These are phyloP conservation scores for Platysternon megacephalum DNA, from an alignment of 2,113 vertebrate genomes.

Conservation along the genomic window DNA sequence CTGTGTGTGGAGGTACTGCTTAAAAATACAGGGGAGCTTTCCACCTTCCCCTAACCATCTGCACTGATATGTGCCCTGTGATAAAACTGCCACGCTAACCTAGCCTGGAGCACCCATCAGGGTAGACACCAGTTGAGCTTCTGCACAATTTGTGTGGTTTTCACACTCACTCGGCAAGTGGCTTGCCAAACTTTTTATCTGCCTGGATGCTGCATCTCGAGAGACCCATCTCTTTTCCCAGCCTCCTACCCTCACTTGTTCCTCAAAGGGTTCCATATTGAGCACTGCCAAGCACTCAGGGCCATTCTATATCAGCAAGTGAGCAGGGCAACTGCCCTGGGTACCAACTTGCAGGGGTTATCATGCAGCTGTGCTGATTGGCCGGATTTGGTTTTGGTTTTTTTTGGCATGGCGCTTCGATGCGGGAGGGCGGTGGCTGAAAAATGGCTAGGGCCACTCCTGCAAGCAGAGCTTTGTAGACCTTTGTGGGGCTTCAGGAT, in stretches of 20 bases:
- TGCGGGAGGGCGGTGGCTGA: background rate
- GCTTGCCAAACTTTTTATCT: background rate
- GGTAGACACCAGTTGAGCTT: background rate
- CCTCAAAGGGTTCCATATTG: background rate
- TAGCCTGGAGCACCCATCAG: background rate
- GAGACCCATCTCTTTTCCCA: background rate
- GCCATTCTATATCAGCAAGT: background rate
- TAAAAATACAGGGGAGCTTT: background rate
- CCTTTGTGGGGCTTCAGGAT: background rate
- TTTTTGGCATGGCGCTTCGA: background rate
- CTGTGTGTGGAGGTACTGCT: background rate
- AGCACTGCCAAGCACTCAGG: background rate
- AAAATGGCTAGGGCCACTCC: background rate
- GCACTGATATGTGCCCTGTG: background rate
- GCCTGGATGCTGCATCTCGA: background rate
- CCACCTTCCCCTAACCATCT: background rate
- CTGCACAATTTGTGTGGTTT: rapidly evolving
- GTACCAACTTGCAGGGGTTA: background rate
- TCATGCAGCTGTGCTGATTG: too few relatives aligned
- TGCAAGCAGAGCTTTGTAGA: background rate
- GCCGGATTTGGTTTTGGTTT: too few relatives aligned
- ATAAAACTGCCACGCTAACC: background rate
- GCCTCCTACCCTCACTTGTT: rapidly evolving
- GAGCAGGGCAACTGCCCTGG: background rate
- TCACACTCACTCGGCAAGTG: background rate